phyloP scores from a whole-genome alignment of 2,797 vertebrate genomes.

The Pseudomugil gertrudae region DNA sequence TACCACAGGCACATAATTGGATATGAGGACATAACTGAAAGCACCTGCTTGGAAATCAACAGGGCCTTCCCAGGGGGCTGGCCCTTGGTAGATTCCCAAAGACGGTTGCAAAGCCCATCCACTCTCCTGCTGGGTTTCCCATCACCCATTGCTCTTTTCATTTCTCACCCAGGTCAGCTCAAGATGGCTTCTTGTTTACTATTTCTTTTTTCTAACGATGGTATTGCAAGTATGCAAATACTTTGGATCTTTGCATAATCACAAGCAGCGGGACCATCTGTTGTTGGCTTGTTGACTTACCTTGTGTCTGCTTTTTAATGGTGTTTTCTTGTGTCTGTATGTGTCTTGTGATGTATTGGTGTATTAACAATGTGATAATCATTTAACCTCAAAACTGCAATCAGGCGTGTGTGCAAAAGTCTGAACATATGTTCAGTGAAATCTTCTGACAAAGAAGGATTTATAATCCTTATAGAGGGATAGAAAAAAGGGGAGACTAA shows the following conservation, averaged over 20 bases:
- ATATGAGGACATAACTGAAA: conserved; percentile 82
- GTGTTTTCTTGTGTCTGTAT: conserved; percentile 82
- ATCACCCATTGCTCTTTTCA: conserved; percentile 51
- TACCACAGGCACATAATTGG: conserved; percentile 82
- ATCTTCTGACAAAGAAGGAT: conserved; percentile 74
- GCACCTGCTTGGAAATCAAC: conserved; percentile 82
- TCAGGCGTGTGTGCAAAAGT: conserved; percentile 59
- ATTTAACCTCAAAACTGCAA: conserved; percentile 78
- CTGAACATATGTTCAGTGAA: conserved; percentile 78
- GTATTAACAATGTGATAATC: conserved; percentile 85
- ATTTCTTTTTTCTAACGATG: conserved; percentile 49
- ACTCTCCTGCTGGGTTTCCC: conserved; percentile 56
- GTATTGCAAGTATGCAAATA: conserved; percentile 79
- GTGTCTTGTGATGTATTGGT: conserved; percentile 79
- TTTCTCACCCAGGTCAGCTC: conserved; percentile 73
- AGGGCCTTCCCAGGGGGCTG: conserved; percentile 68
- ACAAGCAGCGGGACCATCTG: conserved; percentile 85
- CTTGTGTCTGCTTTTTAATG: conserved; percentile 82
- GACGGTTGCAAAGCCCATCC: conserved; percentile 61
- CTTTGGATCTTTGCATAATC: conserved; percentile 83
- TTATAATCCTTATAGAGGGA: conserved; percentile 59
- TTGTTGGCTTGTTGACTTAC: conserved; percentile 85
- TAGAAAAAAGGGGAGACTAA: conserved; percentile 37
- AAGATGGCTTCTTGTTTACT: conserved; percentile 54
- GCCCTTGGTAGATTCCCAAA: conserved; percentile 57